Conservation (phyloP, 1,140 invertebrate species). For the Zaprionus gabonicus region DNA sequence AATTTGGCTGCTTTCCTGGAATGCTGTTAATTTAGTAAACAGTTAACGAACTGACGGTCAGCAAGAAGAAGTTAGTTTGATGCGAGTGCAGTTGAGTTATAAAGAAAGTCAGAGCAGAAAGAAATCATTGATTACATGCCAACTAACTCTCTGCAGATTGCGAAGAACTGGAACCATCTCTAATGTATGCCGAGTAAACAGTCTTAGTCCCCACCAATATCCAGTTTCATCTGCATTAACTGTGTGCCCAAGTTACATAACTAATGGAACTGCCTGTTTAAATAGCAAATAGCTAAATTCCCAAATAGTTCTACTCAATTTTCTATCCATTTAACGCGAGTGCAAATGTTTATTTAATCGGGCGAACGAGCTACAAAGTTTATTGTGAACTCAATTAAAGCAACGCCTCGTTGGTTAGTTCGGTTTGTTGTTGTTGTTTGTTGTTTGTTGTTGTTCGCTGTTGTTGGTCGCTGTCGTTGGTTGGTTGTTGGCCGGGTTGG, state of each 20-base stretch:
- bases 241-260: not conserved
- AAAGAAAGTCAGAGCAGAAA: too few relatives aligned
- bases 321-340: slow-evolving; percentile 46
- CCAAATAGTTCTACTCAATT: slow-evolving; percentile 33
- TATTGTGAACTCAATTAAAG: slow-evolving; percentile 60
- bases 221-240: not conserved
- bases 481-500: not conserved
- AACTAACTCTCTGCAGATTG: too few relatives aligned
- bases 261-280: slow-evolving; percentile 21
- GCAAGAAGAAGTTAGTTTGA: too few relatives aligned
- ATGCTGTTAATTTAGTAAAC: too few relatives aligned
- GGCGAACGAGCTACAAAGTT: slow-evolving; percentile 37
- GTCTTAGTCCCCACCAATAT: not conserved
- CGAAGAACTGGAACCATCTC: not conserved
- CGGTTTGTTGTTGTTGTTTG: slow-evolving; percentile 9
- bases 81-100: too few relatives aligned
- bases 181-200: not conserved
- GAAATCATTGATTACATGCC: too few relatives aligned
- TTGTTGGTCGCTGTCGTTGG: slow-evolving; percentile 13
- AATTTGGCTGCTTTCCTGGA: too few relatives aligned
- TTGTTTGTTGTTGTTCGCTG: not conserved
- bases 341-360: slow-evolving; percentile 57
- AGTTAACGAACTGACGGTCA: too few relatives aligned
- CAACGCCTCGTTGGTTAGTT: slow-evolving; percentile 44
- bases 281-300: slow-evolving; percentile 28